These are phyloP conservation scores for Phrixothrix hirtus DNA, from an alignment of 2,888 invertebrate genomes.

Conservation along the genomic window DNA sequence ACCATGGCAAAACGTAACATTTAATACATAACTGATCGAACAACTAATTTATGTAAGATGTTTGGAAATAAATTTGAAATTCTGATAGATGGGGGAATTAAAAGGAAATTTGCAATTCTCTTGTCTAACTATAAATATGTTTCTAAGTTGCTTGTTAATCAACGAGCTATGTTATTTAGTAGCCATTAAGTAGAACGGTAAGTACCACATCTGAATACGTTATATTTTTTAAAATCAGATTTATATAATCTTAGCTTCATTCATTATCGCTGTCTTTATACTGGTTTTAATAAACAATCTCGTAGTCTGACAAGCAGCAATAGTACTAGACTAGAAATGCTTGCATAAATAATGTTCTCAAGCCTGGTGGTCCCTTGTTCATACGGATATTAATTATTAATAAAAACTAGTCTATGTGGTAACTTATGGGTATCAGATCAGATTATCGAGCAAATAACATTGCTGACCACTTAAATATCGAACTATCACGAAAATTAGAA, in stretches of 20 bases:
- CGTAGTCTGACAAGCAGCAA: slow-evolving; percentile 18
- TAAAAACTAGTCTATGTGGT: slow-evolving; percentile 22
- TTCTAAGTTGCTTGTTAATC: no score
- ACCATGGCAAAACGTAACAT: no score
- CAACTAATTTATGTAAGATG: no score
- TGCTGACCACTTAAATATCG: slow-evolving; percentile 6
- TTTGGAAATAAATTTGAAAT: no score
- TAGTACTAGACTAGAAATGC: slow-evolving; percentile 22
- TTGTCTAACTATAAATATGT: no score
- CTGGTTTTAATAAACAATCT: slow-evolving; percentile 24
- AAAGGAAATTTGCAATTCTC: no score
- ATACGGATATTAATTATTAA: slow-evolving; percentile 26
- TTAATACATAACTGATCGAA: no score
- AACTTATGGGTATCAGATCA: slow-evolving; percentile 24
- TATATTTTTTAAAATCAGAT: slow-evolving; percentile 7
- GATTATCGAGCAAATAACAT: slow-evolving; percentile 18
- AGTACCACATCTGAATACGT: no score
- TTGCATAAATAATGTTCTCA: slow-evolving; percentile 26
- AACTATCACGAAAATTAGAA: neutral
- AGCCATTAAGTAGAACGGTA: no score
- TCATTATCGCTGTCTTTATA: slow-evolving; percentile 27
- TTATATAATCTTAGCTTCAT: slow-evolving; percentile 22
- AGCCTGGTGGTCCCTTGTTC: slow-evolving; percentile 29
- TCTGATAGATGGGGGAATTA: no score
- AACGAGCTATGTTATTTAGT: no score